Evolutionary conservation across 2,888 invertebrate genomes (phyloP).

Genomic region (Meandrusa payeni): DNA sequence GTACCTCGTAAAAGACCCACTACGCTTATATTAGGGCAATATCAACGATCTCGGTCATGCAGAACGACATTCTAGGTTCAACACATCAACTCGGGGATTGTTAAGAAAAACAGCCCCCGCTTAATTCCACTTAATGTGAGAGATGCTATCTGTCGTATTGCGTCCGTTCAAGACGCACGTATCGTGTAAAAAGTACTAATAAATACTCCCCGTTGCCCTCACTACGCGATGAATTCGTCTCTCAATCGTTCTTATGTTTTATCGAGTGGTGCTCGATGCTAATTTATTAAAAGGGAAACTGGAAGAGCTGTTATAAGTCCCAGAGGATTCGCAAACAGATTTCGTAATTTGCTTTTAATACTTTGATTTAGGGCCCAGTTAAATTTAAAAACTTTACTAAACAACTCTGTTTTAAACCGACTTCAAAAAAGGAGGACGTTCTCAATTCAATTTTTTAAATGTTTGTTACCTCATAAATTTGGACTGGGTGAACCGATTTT

Average conservation of each 20-base stretch:
- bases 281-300: slow-evolving; percentile 15
- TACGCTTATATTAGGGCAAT: slow-evolving; percentile 63
- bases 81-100: slow-evolving; percentile 39
- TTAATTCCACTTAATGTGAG: slow-evolving; percentile 40
- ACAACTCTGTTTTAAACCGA: too few species aligned
- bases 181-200: slow-evolving; percentile 15
- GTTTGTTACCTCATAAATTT: too few species aligned
- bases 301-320: background rate
- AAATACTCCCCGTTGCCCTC: slow-evolving; percentile 7
- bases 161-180: slow-evolving; percentile 21
- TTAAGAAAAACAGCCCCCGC: slow-evolving; percentile 30
- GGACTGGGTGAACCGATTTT: too few species aligned
- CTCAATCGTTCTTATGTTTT: slow-evolving; percentile 12
- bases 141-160: slow-evolving; percentile 41
- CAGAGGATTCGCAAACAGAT: background rate
- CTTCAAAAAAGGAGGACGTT: too few species aligned
- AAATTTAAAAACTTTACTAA: too few species aligned
- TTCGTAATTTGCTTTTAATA: background rate
- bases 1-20: slow-evolving; percentile 60
- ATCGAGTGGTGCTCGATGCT: slow-evolving; percentile 13
- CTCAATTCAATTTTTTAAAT: too few species aligned
- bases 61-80: slow-evolving; percentile 46
- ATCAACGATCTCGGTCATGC: slow-evolving; percentile 61
- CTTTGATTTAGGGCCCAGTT: too few species aligned
- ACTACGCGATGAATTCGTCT: slow-evolving; percentile 7